phyloP scores from a whole-genome alignment of 1,140 invertebrate species.

The Cherax destructor region DNA sequence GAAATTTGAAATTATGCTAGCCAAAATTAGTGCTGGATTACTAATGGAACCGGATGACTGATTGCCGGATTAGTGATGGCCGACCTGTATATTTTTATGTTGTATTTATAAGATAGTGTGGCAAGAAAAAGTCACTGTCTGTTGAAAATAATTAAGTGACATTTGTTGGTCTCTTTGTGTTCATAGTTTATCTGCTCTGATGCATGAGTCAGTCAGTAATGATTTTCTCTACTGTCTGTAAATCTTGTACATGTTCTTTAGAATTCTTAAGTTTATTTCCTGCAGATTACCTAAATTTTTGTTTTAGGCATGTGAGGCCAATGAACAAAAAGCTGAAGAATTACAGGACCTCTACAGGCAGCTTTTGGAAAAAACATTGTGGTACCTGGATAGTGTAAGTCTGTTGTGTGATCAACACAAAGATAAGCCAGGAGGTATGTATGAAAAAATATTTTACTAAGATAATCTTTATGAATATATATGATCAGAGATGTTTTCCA shows the following conservation, averaged over 20 bases:
- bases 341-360: slow-evolving; percentile 81
- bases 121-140: too few species aligned
- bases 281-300: not conserved
- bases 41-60: too few species aligned
- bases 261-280: not conserved
- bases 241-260: not conserved
- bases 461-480: too few species aligned
- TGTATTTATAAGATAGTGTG: too few species aligned
- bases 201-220: not conserved
- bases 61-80: too few species aligned
- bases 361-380: slow-evolving; percentile 82
- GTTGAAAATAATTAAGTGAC: too few species aligned
- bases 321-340: slow-evolving; percentile 63
- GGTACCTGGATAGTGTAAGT: slow-evolving; percentile 81
- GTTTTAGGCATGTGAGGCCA: not conserved
- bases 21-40: too few species aligned
- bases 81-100: too few species aligned
- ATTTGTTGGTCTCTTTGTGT: too few species aligned
- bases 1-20: too few species aligned
- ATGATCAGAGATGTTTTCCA: too few species aligned
- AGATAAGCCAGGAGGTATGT: slow-evolving; percentile 77
- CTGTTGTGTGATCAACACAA: slow-evolving; percentile 78
- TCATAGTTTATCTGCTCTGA: too few species aligned
- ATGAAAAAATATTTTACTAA: not conserved
- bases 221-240: not conserved